Evolutionary conservation across 2,888 invertebrate species (phyloP).

Genomic region (Mimachlamys varia): DNA sequence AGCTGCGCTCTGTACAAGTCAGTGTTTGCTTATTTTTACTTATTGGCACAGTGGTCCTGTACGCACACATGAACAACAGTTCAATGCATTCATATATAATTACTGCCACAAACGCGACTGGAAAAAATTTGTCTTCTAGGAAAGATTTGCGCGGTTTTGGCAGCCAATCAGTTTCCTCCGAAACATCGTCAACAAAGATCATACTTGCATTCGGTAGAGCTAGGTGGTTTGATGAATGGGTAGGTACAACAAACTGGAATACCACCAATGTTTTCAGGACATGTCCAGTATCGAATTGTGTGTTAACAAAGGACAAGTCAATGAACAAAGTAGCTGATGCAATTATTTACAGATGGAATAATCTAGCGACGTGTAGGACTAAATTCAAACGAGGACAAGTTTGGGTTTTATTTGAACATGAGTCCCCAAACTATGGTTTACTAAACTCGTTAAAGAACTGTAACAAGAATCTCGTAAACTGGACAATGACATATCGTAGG

Average conservation of each 20-base stretch:
- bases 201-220: not conserved
- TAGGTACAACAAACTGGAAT: not conserved
- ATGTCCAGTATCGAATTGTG: not conserved
- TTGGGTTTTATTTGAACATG: not conserved
- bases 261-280: not conserved
- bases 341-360: not conserved
- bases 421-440: not conserved
- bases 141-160: too few species aligned
- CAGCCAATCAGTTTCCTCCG: too few species aligned
- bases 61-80: too few species aligned
- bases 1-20: too few species aligned
- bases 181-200: too few species aligned
- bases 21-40: too few species aligned
- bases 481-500: constrained; percentile 57
- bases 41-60: too few species aligned
- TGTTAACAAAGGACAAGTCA: not conserved
- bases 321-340: not conserved
- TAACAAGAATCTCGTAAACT: constrained; percentile 43
- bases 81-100: too few species aligned
- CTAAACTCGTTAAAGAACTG: not conserved
- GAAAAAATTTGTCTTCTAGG: too few species aligned
- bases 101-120: too few species aligned
- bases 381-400: not conserved
- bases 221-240: not conserved
- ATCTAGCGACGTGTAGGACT: not conserved